phyloP scores from a whole-genome alignment of 1,140 invertebrate species.

The Pogonognathellus flavescens region DNA sequence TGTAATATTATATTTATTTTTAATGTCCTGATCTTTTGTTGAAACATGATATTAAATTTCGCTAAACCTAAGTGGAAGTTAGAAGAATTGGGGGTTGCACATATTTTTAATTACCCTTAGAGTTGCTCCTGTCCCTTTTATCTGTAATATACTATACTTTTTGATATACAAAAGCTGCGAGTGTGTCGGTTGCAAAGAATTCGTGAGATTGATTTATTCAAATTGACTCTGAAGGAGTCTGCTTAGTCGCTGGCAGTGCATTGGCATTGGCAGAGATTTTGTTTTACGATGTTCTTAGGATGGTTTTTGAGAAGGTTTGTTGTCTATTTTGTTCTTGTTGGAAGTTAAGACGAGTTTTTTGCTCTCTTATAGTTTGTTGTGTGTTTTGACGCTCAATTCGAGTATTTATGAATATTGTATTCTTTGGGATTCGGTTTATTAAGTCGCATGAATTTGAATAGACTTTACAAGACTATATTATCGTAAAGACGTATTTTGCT shows the following conservation, averaged over 20 bases:
- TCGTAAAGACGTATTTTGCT: no score
- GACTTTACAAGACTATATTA: background rate
- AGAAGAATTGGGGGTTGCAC: no score
- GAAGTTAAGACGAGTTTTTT: background rate
- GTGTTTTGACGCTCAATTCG: conserved; percentile 1
- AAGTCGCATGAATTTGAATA: background rate
- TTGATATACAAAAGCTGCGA: no score
- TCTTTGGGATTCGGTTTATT: background rate
- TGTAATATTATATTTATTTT: no score
- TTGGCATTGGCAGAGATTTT: conserved; percentile 21
- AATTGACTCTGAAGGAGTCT: background rate
- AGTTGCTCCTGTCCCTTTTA: no score
- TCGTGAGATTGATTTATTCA: conserved; percentile 27
- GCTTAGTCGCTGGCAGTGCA: background rate
- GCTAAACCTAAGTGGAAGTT: no score
- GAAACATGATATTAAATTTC: no score
- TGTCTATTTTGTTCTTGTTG: background rate
- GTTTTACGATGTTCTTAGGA: background rate
- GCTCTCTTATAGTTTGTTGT: background rate
- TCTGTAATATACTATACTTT: no score
- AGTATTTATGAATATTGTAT: conserved; percentile 21
- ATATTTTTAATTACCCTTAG: no score
- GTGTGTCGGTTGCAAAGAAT: background rate
- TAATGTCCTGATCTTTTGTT: no score
- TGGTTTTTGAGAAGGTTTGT: background rate